These are phyloP conservation scores for Bungarus multicinctus DNA, from an alignment of 2,113 vertebrate species.

Conservation along the genomic window DNA sequence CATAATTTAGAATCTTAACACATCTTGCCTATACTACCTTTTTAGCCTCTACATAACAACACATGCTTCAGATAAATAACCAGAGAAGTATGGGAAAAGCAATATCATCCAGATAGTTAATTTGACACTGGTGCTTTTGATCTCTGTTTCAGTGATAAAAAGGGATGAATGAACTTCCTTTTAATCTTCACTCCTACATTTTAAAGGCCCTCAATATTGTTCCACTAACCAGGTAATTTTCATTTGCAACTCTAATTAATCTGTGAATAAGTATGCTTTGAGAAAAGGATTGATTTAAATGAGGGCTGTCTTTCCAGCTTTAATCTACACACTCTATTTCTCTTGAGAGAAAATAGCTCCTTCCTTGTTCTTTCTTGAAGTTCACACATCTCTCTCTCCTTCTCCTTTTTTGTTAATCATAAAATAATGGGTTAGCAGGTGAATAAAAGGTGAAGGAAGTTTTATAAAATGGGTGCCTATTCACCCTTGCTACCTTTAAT, in stretches of 20 bases:
- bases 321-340: slow-evolving; percentile 77
- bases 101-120: slow-evolving; percentile 70
- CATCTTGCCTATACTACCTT: slow-evolving; percentile 22
- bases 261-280: slow-evolving; percentile 79
- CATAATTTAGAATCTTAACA: background rate
- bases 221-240: slow-evolving; percentile 81
- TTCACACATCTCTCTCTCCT: slow-evolving; percentile 63
- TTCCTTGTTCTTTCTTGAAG: slow-evolving; percentile 68
- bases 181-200: slow-evolving; percentile 78
- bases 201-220: slow-evolving; percentile 77
- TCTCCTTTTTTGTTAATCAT: slow-evolving; percentile 74
- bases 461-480: slow-evolving; percentile 80
- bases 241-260: slow-evolving; percentile 84
- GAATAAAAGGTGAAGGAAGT: slow-evolving; percentile 80
- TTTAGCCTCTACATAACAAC: slow-evolving; percentile 40
- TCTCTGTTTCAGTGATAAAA: slow-evolving; percentile 71
- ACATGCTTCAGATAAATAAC: slow-evolving; percentile 62
- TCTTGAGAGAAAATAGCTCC: slow-evolving; percentile 78
- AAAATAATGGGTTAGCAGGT: slow-evolving; percentile 78
- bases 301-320: slow-evolving; percentile 79
- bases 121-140: slow-evolving; percentile 73
- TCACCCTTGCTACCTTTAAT: slow-evolving; percentile 85
- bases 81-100: slow-evolving; percentile 50
- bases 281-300: slow-evolving; percentile 81
- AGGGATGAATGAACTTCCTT: slow-evolving; percentile 75